phyloP scores from a whole-genome alignment of 2,888 invertebrate species.

The Adelognathus sp. region DNA sequence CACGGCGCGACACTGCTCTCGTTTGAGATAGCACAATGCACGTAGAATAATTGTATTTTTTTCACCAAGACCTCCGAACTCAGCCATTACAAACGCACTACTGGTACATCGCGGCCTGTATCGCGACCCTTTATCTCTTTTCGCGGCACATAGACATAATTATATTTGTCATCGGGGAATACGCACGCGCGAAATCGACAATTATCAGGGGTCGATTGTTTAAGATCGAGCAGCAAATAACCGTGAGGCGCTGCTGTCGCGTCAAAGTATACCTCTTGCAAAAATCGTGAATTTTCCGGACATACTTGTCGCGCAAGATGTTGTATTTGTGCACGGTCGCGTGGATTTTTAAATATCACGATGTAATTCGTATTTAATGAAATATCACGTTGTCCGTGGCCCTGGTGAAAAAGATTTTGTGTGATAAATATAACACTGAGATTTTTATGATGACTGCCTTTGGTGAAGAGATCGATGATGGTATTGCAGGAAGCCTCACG shows the following conservation, averaged over 20 bases:
- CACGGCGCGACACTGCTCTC: background rate
- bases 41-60: too few relatives aligned
- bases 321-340: slow-evolving; percentile 33
- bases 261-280: too few relatives aligned
- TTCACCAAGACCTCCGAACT: background rate
- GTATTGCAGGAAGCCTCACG: too few relatives aligned
- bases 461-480: too few relatives aligned
- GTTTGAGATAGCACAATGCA: background rate
- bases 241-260: slow-evolving; percentile 44
- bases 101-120: background rate
- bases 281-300: too few relatives aligned
- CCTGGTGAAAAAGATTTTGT: slow-evolving; percentile 37
- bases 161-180: background rate
- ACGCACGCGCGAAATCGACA: slow-evolving; percentile 30
- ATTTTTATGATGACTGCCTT: slow-evolving; percentile 47
- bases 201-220: too few relatives aligned
- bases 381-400: too few relatives aligned
- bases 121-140: background rate
- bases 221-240: slow-evolving; percentile 31
- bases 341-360: slow-evolving; percentile 44
- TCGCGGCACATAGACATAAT: slow-evolving; percentile 2
- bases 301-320: slow-evolving; percentile 48
- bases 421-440: slow-evolving; percentile 36
- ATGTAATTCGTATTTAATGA: slow-evolving; percentile 44
- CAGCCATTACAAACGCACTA: slow-evolving; percentile 8